Evolutionary conservation across 2,797 vertebrate species (phyloP).

Genomic region (Peromyscus attwateri): DNA sequence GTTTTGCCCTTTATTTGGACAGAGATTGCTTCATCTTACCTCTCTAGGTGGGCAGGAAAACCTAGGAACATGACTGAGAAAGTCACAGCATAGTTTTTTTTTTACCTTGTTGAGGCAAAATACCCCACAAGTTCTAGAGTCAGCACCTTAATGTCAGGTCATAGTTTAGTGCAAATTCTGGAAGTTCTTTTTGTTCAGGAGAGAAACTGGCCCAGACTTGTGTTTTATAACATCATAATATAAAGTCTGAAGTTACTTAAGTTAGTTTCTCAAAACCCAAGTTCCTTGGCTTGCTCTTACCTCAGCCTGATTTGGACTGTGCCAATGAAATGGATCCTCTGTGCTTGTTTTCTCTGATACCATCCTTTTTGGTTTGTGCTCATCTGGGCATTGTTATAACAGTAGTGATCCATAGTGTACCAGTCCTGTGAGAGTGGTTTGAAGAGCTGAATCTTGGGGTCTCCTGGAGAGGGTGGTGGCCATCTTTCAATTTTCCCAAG

Average conservation of each 20-base stretch:
- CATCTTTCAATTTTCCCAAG: neutral
- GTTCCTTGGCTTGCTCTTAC: rapidly evolving
- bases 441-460: neutral
- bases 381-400: neutral
- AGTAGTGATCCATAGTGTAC: neutral
- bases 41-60: neutral
- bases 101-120: neutral
- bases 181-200: neutral
- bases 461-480: neutral
- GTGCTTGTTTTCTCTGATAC: neutral
- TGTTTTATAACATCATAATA: neutral
- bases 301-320: no score
- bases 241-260: neutral
- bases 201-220: neutral
- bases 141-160: neutral
- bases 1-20: constrained; percentile 12
- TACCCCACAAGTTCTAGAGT: neutral
- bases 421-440: neutral
- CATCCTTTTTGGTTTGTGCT: neutral
- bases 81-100: neutral
- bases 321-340: neutral
- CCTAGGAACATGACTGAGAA: neutral
- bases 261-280: neutral
- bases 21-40: neutral
- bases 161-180: neutral